Evolutionary conservation across 2,797 vertebrate species (phyloP).

Genomic region (Todus mexicanus): DNA sequence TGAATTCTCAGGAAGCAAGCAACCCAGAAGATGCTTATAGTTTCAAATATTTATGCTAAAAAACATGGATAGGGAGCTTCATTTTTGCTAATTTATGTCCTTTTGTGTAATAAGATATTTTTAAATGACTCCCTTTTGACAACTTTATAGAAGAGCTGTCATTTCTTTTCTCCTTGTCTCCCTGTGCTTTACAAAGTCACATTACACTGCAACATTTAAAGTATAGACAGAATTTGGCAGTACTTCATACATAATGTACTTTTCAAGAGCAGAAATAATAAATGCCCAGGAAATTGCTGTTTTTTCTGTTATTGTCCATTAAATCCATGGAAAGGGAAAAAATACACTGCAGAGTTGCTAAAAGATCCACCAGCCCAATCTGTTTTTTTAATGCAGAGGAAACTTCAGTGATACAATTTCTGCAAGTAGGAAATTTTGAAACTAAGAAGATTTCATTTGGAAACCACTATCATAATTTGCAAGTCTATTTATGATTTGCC

Average conservation of each 20-base stretch:
- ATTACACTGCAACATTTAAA: background rate
- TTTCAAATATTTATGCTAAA: background rate
- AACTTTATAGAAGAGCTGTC: background rate
- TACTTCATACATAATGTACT: background rate
- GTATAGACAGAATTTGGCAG: background rate
- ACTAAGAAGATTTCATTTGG: background rate
- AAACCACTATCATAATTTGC: background rate
- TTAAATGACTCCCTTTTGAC: background rate
- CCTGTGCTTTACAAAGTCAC: background rate
- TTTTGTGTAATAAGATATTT: background rate
- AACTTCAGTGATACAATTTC: background rate
- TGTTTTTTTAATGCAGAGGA: background rate
- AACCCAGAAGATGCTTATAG: background rate
- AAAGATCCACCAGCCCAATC: background rate
- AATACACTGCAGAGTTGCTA: background rate
- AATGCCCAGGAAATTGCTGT: background rate
- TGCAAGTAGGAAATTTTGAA: background rate
- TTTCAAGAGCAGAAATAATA: conserved; percentile 5
- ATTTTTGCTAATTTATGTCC: background rate
- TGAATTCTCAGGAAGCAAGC: background rate
- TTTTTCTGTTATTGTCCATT: background rate
- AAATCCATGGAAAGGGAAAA: background rate
- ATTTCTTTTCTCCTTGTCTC: background rate
- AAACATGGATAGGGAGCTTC: background rate
- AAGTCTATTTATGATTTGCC: background rate